These are phyloP conservation scores for Tragelaphus imberbis DNA, from an alignment of 2,113 vertebrate genomes.

Conservation along the genomic window DNA sequence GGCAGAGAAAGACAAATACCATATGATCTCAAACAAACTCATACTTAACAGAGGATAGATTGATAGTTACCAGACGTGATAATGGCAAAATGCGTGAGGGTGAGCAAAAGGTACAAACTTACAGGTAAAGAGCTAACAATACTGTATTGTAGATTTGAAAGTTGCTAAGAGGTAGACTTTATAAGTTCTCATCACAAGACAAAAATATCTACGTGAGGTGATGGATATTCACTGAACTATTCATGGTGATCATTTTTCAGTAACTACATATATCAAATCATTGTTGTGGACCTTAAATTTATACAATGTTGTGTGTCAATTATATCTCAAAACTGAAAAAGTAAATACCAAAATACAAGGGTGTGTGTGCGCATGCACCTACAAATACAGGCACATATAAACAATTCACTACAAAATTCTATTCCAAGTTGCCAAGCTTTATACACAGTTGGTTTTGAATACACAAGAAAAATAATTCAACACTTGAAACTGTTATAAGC, in stretches of 20 bases:
- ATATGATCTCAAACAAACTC: not conserved
- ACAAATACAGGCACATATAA: not conserved
- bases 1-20: not conserved
- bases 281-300: not conserved
- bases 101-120: not conserved
- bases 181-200: not conserved
- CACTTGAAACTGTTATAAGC: not conserved
- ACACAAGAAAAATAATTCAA: slow-evolving; percentile 3
- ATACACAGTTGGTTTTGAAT: not conserved
- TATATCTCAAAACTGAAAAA: not conserved
- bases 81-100: not conserved
- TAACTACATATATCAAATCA: not conserved
- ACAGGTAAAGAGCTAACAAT: not conserved
- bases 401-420: slow-evolving; percentile 22
- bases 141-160: not conserved
- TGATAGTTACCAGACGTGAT: not conserved
- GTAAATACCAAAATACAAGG: not conserved
- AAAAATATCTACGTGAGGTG: not conserved
- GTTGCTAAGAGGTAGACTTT: not conserved
- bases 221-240: not conserved
- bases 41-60: too few relatives aligned
- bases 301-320: not conserved
- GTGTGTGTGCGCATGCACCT: not conserved
- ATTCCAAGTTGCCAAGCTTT: not conserved
- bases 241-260: not conserved